These are phyloP conservation scores for Lophura nycthemera DNA, from an alignment of 2,113 vertebrate genomes.

Conservation along the genomic window DNA sequence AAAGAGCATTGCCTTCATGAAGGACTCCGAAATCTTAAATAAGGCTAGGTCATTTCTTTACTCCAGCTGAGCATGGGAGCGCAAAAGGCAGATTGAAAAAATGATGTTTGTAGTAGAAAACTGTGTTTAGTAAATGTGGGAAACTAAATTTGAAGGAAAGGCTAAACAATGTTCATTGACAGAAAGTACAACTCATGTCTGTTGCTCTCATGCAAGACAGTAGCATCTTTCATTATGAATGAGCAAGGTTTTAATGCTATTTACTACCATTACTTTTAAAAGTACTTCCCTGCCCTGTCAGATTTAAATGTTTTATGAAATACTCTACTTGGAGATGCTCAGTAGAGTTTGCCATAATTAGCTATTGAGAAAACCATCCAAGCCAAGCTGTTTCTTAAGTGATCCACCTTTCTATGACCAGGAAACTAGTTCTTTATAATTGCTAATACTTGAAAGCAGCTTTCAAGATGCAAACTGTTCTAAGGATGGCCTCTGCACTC, in stretches of 20 bases:
- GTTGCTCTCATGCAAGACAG: background rate
- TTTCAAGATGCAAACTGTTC: background rate
- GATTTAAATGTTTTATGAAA: background rate
- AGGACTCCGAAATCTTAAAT: constrained; percentile 7
- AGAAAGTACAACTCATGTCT: background rate
- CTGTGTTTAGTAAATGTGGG: background rate
- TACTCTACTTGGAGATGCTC: background rate
- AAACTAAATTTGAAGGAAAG: background rate
- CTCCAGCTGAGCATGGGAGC: background rate
- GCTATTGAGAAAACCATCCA: background rate
- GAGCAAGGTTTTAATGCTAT: background rate
- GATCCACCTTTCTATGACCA: background rate
- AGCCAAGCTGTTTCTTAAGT: background rate
- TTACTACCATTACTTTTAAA: background rate
- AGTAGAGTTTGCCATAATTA: background rate
- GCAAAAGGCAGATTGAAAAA: background rate
- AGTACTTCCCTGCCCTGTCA: background rate
- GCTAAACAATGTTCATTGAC: background rate
- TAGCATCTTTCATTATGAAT: constrained; percentile 15
- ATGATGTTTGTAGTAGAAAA: background rate
- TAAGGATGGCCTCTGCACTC: background rate
- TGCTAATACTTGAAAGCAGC: background rate
- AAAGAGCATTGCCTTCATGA: background rate
- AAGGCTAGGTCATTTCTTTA: background rate
- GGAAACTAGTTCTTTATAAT: background rate